phyloP scores from a whole-genome alignment of 2,797 vertebrate species.

The Rallus crepitans region DNA sequence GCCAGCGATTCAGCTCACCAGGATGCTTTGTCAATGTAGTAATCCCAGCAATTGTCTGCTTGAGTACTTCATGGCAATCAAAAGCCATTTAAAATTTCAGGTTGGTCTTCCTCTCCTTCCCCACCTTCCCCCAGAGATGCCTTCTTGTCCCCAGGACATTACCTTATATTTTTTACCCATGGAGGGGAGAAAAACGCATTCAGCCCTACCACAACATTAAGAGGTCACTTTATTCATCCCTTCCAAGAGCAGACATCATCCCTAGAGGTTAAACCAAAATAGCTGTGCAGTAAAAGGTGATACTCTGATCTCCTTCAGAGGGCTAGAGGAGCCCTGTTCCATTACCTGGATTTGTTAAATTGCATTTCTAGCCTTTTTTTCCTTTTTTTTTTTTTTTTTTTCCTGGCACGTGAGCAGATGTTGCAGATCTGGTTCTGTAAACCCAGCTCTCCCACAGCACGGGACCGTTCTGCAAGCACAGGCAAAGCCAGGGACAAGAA shows the following conservation, averaged over 20 bases:
- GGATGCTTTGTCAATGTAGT: slow-evolving; percentile 69
- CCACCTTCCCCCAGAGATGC: neutral
- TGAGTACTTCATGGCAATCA: slow-evolving; percentile 59
- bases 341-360: neutral
- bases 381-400: no score
- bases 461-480: neutral
- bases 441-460: neutral
- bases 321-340: neutral
- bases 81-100: slow-evolving; percentile 66
- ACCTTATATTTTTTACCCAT: slow-evolving; percentile 5
- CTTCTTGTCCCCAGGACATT: slow-evolving; percentile 35
- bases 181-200: slow-evolving; percentile 16
- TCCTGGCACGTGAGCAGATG: neutral
- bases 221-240: neutral
- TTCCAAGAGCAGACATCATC: neutral
- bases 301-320: neutral
- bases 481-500: neutral
- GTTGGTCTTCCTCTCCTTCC: slow-evolving; percentile 51
- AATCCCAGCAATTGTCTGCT: slow-evolving; percentile 64
- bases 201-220: neutral
- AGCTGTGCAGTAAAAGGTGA: neutral
- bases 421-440: neutral
- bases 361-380: neutral
- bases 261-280: slow-evolving; percentile 42
- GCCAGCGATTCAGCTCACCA: slow-evolving; percentile 69